phyloP scores from a whole-genome alignment of 2,113 vertebrate species.

The Phainopepla nitens region DNA sequence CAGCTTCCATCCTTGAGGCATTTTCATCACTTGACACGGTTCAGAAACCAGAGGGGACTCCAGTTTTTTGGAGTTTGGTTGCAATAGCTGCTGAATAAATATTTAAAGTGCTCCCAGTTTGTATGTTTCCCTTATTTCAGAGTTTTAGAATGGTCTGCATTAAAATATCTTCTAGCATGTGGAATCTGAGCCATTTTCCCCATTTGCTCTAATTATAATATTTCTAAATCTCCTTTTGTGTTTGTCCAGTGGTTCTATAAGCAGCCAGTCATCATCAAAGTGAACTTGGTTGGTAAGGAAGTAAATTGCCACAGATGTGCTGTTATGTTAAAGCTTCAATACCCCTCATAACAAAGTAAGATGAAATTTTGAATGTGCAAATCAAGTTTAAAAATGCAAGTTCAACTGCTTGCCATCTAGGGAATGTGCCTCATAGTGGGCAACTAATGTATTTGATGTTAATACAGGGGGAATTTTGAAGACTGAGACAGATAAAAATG shows the following conservation, averaged over 20 bases:
- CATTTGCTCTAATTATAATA: not conserved
- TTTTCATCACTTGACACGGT: slow-evolving; percentile 45
- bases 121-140: not conserved
- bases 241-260: not conserved
- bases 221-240: not conserved
- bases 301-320: not conserved
- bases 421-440: not conserved
- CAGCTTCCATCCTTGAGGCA: slow-evolving; percentile 44
- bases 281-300: not conserved
- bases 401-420: not conserved
- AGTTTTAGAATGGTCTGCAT: not conserved
- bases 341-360: not conserved
- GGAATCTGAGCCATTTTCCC: not conserved
- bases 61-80: slow-evolving; percentile 51
- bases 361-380: not conserved
- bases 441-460: not conserved
- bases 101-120: slow-evolving; percentile 30
- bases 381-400: not conserved
- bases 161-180: not conserved
- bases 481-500: not conserved
- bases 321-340: not conserved
- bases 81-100: slow-evolving; percentile 68
- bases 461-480: not conserved
- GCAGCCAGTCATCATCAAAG: not conserved
- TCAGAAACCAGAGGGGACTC: slow-evolving; percentile 40